These are phyloP conservation scores for Drosophila infuscata DNA, from an alignment of 2,888 invertebrate genomes.

Conservation along the genomic window DNA sequence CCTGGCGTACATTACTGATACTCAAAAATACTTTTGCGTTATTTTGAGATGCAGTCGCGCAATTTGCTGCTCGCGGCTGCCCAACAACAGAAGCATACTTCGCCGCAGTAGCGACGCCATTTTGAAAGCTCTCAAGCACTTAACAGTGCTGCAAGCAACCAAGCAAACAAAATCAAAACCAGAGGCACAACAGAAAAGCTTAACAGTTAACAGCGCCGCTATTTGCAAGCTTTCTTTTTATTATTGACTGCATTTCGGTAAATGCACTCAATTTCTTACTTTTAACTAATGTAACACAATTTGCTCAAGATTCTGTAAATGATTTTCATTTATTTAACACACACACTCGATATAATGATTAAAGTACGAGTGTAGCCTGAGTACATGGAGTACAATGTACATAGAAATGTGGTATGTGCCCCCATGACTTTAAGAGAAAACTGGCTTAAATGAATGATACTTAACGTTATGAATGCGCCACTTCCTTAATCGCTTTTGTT, in stretches of 20 bases:
- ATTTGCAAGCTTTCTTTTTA: slow-evolving; percentile 33
- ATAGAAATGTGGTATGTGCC: slow-evolving; percentile 20
- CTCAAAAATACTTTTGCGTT: slow-evolving; percentile 83
- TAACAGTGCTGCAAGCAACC: slow-evolving; percentile 12
- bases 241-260: slow-evolving; percentile 45
- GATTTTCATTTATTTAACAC: slow-evolving; percentile 48
- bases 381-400: slow-evolving; percentile 16
- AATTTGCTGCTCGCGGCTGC: slow-evolving; percentile 70
- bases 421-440: slow-evolving; percentile 28
- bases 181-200: slow-evolving; percentile 22
- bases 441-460: slow-evolving; percentile 53
- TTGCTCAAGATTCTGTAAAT: slow-evolving; percentile 69
- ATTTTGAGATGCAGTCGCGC: slow-evolving; percentile 83
- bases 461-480: slow-evolving; percentile 36
- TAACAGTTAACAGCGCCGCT: slow-evolving; percentile 41
- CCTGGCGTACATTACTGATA: slow-evolving; percentile 85
- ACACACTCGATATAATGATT: slow-evolving; percentile 19
- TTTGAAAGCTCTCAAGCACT: slow-evolving; percentile 64
- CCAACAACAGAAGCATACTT: slow-evolving; percentile 51
- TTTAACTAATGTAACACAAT: slow-evolving; percentile 69
- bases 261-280: slow-evolving; percentile 36
- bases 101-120: slow-evolving; percentile 53
- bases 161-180: neutral
- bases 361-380: slow-evolving; percentile 39
- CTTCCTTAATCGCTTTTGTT: slow-evolving; percentile 47